phyloP scores from a whole-genome alignment of 2,113 vertebrate species.

The Crotophaga sulcirostris region DNA sequence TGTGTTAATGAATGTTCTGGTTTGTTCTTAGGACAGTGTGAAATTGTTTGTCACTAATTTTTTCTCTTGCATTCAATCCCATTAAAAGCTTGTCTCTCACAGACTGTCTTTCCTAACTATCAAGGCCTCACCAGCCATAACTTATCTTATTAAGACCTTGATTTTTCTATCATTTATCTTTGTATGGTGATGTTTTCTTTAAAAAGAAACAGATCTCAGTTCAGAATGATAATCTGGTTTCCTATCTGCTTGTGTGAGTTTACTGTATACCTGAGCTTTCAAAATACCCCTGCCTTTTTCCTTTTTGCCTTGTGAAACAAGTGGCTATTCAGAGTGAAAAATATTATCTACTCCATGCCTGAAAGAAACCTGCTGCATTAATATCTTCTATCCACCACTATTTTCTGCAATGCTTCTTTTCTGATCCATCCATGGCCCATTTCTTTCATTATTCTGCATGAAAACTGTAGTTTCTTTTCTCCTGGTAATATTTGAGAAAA shows the following conservation, averaged over 20 bases:
- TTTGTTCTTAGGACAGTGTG: background rate
- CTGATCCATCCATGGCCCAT: background rate
- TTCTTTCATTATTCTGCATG: slow-evolving; percentile 18
- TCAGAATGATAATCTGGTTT: background rate
- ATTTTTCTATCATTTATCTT: background rate
- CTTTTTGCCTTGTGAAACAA: background rate
- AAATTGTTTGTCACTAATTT: slow-evolving; percentile 12
- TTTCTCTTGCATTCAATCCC: background rate
- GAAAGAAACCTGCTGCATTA: background rate
- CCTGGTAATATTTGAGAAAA: background rate
- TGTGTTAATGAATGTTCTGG: background rate
- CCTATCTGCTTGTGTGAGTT: background rate
- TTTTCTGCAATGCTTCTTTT: background rate
- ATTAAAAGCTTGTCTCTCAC: background rate
- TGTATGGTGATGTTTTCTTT: background rate
- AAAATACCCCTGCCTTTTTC: background rate
- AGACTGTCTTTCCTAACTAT: background rate
- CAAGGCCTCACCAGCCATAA: background rate
- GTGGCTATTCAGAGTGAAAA: background rate
- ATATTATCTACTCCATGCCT: background rate
- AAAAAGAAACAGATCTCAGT: background rate
- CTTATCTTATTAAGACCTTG: background rate
- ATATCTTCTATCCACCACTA: background rate
- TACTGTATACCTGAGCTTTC: background rate
- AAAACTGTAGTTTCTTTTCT: background rate